Evolutionary conservation across 2,888 invertebrate genomes (phyloP), one percentile per base, ranked within the genome.

Genomic region (Lampropteryx suffumata): DNA sequence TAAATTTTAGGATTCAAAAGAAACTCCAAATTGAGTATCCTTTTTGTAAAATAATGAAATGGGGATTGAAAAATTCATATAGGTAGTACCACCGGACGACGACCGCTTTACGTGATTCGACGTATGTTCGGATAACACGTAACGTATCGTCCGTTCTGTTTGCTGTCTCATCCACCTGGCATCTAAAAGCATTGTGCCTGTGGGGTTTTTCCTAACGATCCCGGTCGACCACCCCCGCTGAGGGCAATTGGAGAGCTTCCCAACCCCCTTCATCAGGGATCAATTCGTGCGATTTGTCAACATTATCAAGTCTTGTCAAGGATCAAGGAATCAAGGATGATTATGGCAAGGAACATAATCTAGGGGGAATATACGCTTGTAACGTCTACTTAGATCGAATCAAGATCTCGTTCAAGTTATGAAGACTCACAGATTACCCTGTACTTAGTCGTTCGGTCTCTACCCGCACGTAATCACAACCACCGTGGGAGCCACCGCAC

Each of bases 401-500:
- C 8, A 4, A 27, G n/a, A 8, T 34, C 14, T 8, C 21, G 12
- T 28, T 9, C 41, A 36, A 28, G 35, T 17, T 42, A 37, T 32
- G 35, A 40, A 13, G 29, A 40, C 28, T 33, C 14, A 13, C 46
- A 42, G 46, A 42, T 51, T 42, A 51, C 65, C 64, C 62, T 64
- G 53, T 51, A 56, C 55, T 41, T 26, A 41, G 41, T 28, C 43
- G 77, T 73, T 59, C 58, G 61, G 65, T 63, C 61, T 62, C 55
- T 55, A 60, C 64, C 62, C 64, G 61, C 61, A 64, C 61, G 63
- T 66, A 66, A 59, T 57, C 68, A 60, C 65, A 57, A 57, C 65
- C 64, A 63, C 63, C 80, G 80, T 82, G 81, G 71, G 84, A 82
- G 80, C 81, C 67, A 75, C 73, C 82, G 61, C 82, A 81, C 66